Base-by-base conservation (phyloP, 2,888 invertebrate species). In the Platypus cylindrus region DNA sequence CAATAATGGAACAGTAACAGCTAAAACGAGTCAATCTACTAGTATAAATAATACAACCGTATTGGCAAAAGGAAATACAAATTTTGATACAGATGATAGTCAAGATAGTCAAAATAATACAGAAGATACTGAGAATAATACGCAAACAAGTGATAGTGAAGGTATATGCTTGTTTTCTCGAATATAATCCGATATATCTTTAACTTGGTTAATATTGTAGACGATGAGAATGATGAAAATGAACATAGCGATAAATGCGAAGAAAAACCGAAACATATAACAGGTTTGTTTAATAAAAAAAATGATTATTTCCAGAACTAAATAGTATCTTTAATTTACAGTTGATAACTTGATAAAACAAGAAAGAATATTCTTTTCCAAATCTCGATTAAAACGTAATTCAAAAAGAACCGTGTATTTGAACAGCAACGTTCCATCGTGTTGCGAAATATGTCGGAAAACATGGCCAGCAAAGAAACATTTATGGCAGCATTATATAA, bases 381-480 rank as follows among this genome's bases (percentile, higher is more conserved):
- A n/a, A n/a, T n/a, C n/a, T n/a, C n/a, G n/a, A n/a, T 15, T 22
- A 8, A 30, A 18, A 17, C 34, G 30, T 24, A 26, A 33, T 9
- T 57, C 60, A 2, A 63, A 63, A 42, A 56, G 70, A 2, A 69
- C 68, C 5, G 69, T 70, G 1, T 70, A 70, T 44, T 68, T 68
- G 7, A 68, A 70, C 45, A 63, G 63, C 29, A 59, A 61, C 38
- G 59, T 57, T 32, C 61, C 63, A 0, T 59, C 62, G 3, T 48
- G 56, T 14, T 66, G 72, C 44, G 70, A 70, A 45, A 67, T 71
- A n/a, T 73, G 72, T 43, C 63, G 65, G 4, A 72, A 71, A 48
- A 66, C 65, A 7, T 73, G 71, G 71, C 70, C 71, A 1, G 70
- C 70, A 0, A 70, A 70, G 43, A 70, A 71, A 44, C 71, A 71